Conservation (phyloP, 2,797 vertebrate genomes). For the Novumbra hubbsi region DNA sequence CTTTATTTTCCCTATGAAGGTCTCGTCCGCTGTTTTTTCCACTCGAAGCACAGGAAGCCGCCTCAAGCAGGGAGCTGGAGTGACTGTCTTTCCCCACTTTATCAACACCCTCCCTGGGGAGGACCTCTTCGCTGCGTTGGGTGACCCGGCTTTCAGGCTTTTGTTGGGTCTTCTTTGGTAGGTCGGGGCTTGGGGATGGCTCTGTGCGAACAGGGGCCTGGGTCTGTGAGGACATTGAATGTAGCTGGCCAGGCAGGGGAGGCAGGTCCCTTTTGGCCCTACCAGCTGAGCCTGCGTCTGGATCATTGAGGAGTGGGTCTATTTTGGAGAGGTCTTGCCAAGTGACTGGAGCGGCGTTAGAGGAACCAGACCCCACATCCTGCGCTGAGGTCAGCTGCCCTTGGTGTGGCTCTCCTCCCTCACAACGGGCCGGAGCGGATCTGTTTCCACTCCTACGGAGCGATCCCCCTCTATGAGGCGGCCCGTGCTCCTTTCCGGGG, state of each 20-base stretch:
- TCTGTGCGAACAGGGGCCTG: neutral
- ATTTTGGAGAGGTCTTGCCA: neutral
- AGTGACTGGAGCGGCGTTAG: neutral
- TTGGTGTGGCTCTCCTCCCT: neutral
- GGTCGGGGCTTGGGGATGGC: neutral
- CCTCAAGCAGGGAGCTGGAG: neutral
- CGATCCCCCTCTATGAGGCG: neutral
- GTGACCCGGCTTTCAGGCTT: neutral
- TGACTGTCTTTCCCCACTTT: neutral
- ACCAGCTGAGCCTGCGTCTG: neutral
- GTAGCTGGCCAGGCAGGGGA: neutral
- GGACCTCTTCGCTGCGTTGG: neutral
- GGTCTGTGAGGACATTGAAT: neutral
- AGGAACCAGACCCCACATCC: neutral
- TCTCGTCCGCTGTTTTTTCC: constrained; percentile 10
- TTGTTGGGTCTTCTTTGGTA: constrained; percentile 11
- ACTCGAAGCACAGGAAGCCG: neutral
- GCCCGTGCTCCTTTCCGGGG: neutral
- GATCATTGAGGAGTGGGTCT: neutral
- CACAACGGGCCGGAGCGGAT: neutral
- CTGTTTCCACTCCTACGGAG: neutral
- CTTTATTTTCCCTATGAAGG: neutral
- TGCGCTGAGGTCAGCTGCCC: neutral
- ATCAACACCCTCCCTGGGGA: neutral
- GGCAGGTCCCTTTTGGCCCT: neutral